Evolutionary conservation across 2,113 vertebrate genomes (phyloP).

Genomic region (Agapornis roseicollis): DNA sequence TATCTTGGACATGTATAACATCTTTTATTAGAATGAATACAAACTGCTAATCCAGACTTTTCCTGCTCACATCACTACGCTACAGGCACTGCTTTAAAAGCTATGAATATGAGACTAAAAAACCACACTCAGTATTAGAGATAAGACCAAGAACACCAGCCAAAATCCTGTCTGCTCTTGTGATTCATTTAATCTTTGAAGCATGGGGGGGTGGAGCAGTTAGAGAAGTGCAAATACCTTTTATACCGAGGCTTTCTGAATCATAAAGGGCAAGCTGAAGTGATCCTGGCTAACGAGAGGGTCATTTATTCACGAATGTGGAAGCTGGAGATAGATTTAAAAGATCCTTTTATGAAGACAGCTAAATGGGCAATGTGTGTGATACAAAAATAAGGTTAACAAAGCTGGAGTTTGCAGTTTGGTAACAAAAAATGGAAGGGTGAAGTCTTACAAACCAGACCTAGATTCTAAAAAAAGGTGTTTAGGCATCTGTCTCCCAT

Average conservation of each 20-base stretch:
- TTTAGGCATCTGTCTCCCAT: background rate
- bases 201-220: background rate
- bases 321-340: background rate
- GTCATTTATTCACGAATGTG: background rate
- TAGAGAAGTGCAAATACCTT: background rate
- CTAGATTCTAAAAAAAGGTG: constrained; percentile 17
- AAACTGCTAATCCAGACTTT: background rate
- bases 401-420: background rate
- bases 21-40: background rate
- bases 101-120: background rate
- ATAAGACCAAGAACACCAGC: background rate
- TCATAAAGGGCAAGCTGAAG: background rate
- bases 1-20: background rate
- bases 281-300: background rate
- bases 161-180: background rate
- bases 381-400: background rate
- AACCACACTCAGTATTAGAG: background rate
- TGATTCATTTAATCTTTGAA: background rate
- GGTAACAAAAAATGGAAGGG: background rate
- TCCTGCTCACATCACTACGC: background rate
- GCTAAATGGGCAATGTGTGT: background rate
- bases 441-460: background rate
- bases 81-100: background rate
- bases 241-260: background rate
- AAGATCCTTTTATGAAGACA: background rate